phyloP scores from a whole-genome alignment of 2,888 invertebrate species.

The Stenodera caucasica region DNA sequence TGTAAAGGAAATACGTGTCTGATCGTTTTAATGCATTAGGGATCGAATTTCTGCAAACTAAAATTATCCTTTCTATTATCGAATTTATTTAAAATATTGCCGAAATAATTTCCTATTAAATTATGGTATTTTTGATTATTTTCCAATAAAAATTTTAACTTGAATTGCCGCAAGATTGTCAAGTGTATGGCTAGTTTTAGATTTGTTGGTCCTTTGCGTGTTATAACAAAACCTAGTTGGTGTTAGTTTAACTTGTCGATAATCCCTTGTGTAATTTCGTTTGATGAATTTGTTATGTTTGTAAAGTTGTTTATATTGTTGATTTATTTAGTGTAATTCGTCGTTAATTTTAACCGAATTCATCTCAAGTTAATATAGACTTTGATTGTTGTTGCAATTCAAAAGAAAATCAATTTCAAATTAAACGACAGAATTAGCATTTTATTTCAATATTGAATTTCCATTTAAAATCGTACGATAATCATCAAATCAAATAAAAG shows the following conservation, averaged over 20 bases:
- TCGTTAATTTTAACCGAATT: not conserved
- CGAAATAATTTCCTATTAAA: too few species aligned
- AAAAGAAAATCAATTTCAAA: not conserved
- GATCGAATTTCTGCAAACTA: conserved; percentile 20
- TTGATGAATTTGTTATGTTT: not conserved
- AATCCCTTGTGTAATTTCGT: conserved; percentile 1
- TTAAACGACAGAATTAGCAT: not conserved
- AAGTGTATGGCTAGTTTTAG: not conserved
- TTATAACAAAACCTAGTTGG: conserved; percentile 1
- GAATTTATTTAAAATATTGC: not conserved
- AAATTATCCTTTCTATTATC: conserved; percentile 22
- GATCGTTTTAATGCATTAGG: conserved; percentile 19
- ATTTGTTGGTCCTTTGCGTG: conserved; percentile 1
- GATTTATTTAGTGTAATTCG: not conserved
- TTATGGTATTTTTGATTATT: too few species aligned
- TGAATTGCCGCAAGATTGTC: too few species aligned
- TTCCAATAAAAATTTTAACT: too few species aligned
- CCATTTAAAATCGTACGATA: not conserved
- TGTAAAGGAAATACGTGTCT: conserved; percentile 21
- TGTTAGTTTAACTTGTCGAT: not conserved
- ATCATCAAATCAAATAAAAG: not conserved
- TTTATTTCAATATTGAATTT: not conserved
- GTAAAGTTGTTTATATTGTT: not conserved
- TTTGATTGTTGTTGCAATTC: not conserved
- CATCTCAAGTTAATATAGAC: not conserved